Base-by-base conservation (phyloP, 2,888 invertebrate genomes). In the Esperia sulphurella region DNA sequence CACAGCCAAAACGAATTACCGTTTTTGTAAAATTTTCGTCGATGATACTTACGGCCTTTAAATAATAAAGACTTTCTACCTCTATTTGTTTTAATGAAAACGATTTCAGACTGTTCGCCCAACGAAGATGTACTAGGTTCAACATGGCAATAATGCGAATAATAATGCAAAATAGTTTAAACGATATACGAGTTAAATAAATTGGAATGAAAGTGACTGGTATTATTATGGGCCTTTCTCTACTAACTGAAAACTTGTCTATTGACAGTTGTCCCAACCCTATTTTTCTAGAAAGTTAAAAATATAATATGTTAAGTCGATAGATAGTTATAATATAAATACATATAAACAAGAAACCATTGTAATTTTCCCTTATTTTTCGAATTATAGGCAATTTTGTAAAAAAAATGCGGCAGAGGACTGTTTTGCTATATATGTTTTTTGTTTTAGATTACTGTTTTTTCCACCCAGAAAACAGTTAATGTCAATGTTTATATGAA, bases 401-500 rank as follows among this genome's bases (percentile, higher is more conserved):
- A 41, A 41, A 41, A 41, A n/a, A 41, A 28, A 41, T 41, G 41
- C 28, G 10, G 33, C 33, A 33, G 33, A 33, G 33, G 33, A 33
- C 33, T 44, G 44, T 35, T 44, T 44, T 44, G 44, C 44, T 37
- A 44, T 37, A n/a, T n/a, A n/a, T n/a, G n/a, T n/a, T n/a, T n/a
- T n/a, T n/a, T n/a, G n/a, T n/a, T n/a, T 21, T 21, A 44, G 44
- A 44, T 37, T 37, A 44, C 44, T 44, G 44, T 44, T 44, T 44
- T 44, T 44, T 44, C 44, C 44, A 44, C 44, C 44, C 37, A 44
- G 44, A 37, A 37, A 44, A 44, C 37, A 44, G 44, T 44, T 44
- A 37, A 44, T 44, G 44, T 35, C 44, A 44, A 44, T 14, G 37
- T 44, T 44, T 44, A 44, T 44, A 44, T 21, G 38, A 37, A 49